A percentile compares a stretch with the other conserved stretches of the same genome.
phyloP scores from a whole-genome alignment of 2,113 vertebrate genomes.

The Dasypus novemcinctus region DNA sequence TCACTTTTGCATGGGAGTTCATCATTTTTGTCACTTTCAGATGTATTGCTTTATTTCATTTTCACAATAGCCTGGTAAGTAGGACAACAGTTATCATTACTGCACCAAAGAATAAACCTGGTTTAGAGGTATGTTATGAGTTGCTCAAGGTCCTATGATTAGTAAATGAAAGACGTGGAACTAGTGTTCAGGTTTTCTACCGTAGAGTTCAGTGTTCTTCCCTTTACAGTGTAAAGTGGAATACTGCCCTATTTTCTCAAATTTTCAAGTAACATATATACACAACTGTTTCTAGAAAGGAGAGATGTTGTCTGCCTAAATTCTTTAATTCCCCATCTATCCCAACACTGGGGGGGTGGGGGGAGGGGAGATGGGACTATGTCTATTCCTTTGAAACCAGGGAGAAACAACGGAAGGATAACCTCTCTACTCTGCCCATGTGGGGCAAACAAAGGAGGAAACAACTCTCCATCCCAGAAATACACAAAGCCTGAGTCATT shows the following conservation, averaged over 20 bases:
- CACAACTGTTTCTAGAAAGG: background rate
- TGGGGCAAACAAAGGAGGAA: conserved; percentile 13
- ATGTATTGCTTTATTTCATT: background rate
- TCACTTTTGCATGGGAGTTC: background rate
- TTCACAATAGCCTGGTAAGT: background rate
- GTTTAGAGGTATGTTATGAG: background rate
- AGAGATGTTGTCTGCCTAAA: background rate
- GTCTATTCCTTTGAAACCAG: conserved; percentile 6
- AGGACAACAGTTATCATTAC: background rate
- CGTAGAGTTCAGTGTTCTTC: background rate
- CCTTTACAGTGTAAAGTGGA: background rate
- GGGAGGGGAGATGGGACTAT: background rate
- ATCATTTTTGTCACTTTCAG: background rate
- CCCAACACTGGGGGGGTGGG: background rate
- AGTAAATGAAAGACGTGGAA: background rate
- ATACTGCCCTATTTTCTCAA: background rate
- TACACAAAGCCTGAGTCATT: background rate
- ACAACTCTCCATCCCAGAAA: conserved; percentile 36
- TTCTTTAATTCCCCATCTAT: background rate
- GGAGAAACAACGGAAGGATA: background rate
- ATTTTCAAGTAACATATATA: background rate
- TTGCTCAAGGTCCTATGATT: background rate
- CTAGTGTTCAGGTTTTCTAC: background rate
- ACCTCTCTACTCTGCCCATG: background rate
- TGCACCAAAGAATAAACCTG: background rate